Base-by-base conservation (phyloP, 1,140 invertebrate species). In the Dreissena rostriformis region DNA sequence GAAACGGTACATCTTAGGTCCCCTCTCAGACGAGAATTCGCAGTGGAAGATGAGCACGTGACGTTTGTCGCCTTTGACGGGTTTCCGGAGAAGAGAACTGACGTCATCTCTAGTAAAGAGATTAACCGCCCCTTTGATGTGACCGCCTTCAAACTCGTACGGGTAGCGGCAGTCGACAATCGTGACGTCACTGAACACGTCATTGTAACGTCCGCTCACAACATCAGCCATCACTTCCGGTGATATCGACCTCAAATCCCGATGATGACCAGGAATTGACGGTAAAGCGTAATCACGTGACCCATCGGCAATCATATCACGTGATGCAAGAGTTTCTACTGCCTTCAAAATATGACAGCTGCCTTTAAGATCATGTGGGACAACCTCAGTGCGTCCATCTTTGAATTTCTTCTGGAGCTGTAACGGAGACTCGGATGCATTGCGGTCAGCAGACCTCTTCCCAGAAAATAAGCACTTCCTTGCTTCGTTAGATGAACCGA, bases 21-120 rank as follows among this genome's bases (percentile, higher is more conserved):
- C 99, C 29, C 99, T 95, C 93, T 99, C 97, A 73, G 97, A 96
- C 0, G 98, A 99, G 94, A 99, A 99, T 94, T 99, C 98, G 93
- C 99, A 99, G 92, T 99, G 98, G 92, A 99, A 99, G 39, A 99
- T 96, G 26, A 99, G 93, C 65, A 99, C 96, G 68, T 96, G 93
- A 84, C 96, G 96, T 28, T 87, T 84, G 22, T 91, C 91, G 63
- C 57, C 49, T 10, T 14, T 74, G n/a, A 28, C 61, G 24, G 51
- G 79, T 74, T 24, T 61, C 17, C 22, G 17, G 1, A 82, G 71
- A 22, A 82, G 79, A 52, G 39, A 55, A 53, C 65, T 39, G 0
- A 19, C 39, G 39, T 8, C 39, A 39, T 39, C 39, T 39, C 39
- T 39, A 39, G 39, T 39, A 39, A 39, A 39, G 39, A 39, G 39